Evolutionary conservation across 30 jellyfish, hydroid and myxozoan genomes (phyloP).

Genomic region (Chrysaora quinquecirrha): DNA sequence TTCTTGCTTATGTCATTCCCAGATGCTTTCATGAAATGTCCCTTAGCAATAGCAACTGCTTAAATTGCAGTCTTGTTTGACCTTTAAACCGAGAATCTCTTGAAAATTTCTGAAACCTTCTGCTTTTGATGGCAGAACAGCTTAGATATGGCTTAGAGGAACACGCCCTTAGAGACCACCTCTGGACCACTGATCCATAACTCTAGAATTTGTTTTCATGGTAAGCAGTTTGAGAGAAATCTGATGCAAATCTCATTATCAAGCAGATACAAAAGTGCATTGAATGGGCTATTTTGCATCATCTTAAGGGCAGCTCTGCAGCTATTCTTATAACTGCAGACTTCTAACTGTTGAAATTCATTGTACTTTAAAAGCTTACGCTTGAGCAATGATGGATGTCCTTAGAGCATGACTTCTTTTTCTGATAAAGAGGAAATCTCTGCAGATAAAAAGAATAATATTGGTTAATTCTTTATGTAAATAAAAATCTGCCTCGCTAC

Average conservation of each 20-base stretch:
- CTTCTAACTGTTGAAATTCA: not conserved
- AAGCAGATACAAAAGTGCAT: not conserved
- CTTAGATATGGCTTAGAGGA: too few relatives aligned
- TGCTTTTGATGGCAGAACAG: too few relatives aligned
- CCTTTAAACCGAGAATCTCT: not conserved
- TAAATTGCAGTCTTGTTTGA: not conserved
- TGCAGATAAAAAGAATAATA: not conserved
- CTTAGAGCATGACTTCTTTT: slow-evolving; percentile 66
- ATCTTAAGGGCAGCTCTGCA: not conserved
- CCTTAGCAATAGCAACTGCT: too few relatives aligned
- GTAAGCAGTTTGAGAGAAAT: too few relatives aligned
- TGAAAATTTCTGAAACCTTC: not conserved
- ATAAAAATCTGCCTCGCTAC: not conserved
- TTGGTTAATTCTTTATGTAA: not conserved
- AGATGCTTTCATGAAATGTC: too few relatives aligned
- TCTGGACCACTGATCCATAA: not conserved
- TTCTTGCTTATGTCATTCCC: too few relatives aligned
- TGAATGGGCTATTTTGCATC: not conserved
- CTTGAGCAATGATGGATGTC: slow-evolving; percentile 62
- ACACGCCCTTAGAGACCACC: too few relatives aligned
- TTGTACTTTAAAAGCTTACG: slow-evolving; percentile 19
- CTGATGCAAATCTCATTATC: too few relatives aligned
- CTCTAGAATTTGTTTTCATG: not conserved
- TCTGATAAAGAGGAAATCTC: slow-evolving; percentile 49
- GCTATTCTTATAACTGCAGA: not conserved